Base-by-base conservation (phyloP, 2,797 vertebrate genomes). In the Melanotaenia maccullochi region DNA sequence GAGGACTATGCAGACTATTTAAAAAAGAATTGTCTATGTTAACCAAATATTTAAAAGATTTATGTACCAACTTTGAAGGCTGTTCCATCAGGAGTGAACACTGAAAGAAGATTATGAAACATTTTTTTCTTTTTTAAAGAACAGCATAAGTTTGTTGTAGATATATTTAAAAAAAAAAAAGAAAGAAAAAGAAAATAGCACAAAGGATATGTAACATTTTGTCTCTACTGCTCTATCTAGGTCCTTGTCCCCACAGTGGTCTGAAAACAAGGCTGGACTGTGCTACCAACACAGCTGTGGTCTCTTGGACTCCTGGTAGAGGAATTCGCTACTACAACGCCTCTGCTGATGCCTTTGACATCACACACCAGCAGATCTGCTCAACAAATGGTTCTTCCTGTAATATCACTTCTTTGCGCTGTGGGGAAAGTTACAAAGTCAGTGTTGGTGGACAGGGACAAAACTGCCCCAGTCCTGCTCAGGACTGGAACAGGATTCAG, bases 251-350 rank as follows among this genome's bases (percentile, higher is more conserved):
- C 9, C 89, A 90, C 54, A 83, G 73, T 5, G 25, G 32, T 38
- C 80, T 93, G 32, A 8, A 36, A 3, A 74, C 82, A 0, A 30
- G 42, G 3, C 25, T 94, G 73, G 75, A 92, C 73, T 96, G 94
- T 22, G 60, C 74, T 35, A 82, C 65, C 28, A 93, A 95, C 81
- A 86, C 85, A 0, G 92, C 84, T 1, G 2, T 79, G 0, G 71
- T 94, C 52, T 94, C 93, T 7, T 96, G 95, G 95, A 91, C 63
- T 0, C 85, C 82, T 0, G 93, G 94, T 24, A 83, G 51, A 0
- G 93, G 94, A 58, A 92, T 89, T 71, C 63, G 75, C 22, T 66
- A 65, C 61, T 96, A 95, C 73, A 91, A 83, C 3, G 86, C 82
- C 69, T 68, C 79, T 0, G 94, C 92, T 0, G 35, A 66, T 4